phyloP scores from a whole-genome alignment of 2,113 vertebrate genomes.

The Gnathonemus longibarbis region DNA sequence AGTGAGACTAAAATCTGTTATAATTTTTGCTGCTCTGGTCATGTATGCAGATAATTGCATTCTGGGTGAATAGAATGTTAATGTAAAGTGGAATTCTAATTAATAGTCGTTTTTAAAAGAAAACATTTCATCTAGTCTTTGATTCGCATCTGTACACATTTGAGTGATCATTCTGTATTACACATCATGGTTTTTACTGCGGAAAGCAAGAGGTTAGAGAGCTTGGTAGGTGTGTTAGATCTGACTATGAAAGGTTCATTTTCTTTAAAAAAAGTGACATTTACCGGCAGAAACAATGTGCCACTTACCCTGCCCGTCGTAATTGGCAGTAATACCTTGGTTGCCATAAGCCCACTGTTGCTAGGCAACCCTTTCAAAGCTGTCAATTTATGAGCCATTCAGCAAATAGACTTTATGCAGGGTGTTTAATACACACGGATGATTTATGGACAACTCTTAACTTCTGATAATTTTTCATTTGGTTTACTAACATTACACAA shows the following conservation, averaged over 20 bases:
- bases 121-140: background rate
- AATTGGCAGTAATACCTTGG: slow-evolving; percentile 52
- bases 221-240: slow-evolving; percentile 23
- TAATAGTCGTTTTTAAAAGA: background rate
- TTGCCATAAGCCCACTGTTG: slow-evolving; percentile 48
- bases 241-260: slow-evolving; percentile 25
- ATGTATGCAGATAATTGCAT: background rate
- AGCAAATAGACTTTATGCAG: slow-evolving; percentile 44
- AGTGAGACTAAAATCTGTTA: background rate
- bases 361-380: slow-evolving; percentile 54
- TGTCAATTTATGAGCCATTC: slow-evolving; percentile 54
- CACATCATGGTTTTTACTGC: background rate
- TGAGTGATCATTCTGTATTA: background rate
- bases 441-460: slow-evolving; percentile 42
- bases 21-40: background rate
- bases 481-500: slow-evolving; percentile 25
- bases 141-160: background rate
- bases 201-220: background rate
- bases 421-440: slow-evolving; percentile 46
- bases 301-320: slow-evolving; percentile 39
- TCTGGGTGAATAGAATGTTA: background rate
- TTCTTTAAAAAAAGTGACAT: slow-evolving; percentile 38
- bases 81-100: background rate
- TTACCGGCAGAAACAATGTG: slow-evolving; percentile 33
- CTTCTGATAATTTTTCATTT: slow-evolving; percentile 45